Evolutionary conservation across 2,888 invertebrate genomes (phyloP), one percentile per base, ranked within the genome.

Genomic region (Trissonchulus latispiculum): DNA sequence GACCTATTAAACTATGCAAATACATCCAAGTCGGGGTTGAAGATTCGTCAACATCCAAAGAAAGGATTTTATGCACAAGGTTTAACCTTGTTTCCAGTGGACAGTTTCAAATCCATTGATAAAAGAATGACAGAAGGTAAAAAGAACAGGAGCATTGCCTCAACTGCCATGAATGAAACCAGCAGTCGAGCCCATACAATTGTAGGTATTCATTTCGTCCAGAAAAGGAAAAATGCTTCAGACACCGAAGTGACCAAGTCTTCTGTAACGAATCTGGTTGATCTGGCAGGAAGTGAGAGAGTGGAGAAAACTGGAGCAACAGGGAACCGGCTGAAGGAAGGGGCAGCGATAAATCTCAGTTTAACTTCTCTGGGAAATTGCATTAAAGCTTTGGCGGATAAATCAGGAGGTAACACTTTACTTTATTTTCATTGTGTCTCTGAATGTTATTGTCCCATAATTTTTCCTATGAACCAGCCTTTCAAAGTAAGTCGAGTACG

Each of bases 91-190:
- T 79, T 80, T 15, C 80, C 85, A 66, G 86, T 86, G 2, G 81
- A 80, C 28, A 85, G 81, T 76, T 85, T 85, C 77, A 78, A 81
- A 1, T 85, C 85, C 66, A 84, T 86, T 48, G 83, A 84, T 73
- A 80, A 80, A 48, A 83, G 83, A 74, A 85, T 86, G 79, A 84
- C 84, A 31, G 85, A 86, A 77, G 87, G 87, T 1, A 85, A 85
- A 0, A 80, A 81, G 28, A 86, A 86, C 78, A 79, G 86, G 68
- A 86, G 86, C 64, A 85, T 86, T 35, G 86, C 85, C 15, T 81
- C 86, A 23, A 87, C 86, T 35, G 85, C 85, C 77, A 86, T 87
- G 85, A 87, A 86, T 78, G 86, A 85, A 59, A 86, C 85, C 2
- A 85, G 85, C 79, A 84, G 84, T 71, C 83, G 86, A 73, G 85